These are phyloP conservation scores for Calyptomena viridis DNA, from an alignment of 2,113 vertebrate genomes.

Conservation along the genomic window DNA sequence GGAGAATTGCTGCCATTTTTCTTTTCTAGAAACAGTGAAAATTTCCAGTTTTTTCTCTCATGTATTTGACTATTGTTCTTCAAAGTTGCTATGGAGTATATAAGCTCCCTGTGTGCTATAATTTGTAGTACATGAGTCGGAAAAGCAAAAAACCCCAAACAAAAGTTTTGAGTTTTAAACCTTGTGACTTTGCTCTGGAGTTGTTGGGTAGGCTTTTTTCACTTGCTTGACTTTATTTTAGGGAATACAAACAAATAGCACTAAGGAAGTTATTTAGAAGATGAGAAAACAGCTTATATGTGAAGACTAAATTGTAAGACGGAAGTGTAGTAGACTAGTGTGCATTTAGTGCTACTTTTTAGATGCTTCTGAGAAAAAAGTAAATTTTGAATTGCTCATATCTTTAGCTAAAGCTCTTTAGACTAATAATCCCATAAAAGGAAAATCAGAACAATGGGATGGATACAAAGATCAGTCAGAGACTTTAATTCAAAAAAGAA, in stretches of 20 bases:
- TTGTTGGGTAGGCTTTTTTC: neutral
- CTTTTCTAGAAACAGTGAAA: neutral
- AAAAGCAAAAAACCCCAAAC: neutral
- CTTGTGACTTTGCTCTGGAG: neutral
- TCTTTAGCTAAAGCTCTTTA: neutral
- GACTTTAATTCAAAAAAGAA: neutral
- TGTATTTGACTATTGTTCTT: neutral
- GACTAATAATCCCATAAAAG: neutral
- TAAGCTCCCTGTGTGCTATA: neutral
- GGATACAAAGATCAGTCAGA: neutral
- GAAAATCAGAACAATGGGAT: neutral
- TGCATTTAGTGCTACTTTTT: neutral
- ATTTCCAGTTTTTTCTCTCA: neutral
- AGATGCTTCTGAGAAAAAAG: neutral
- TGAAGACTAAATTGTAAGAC: neutral
- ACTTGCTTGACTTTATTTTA: neutral
- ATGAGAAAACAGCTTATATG: neutral
- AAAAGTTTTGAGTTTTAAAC: neutral
- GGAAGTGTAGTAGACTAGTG: rapidly evolving
- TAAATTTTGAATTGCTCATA: neutral
- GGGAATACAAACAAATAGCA: neutral
- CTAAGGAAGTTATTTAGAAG: neutral
- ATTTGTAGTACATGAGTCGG: neutral
- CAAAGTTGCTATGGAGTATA: neutral
- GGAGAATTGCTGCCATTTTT: neutral